Evolutionary conservation across 1,140 invertebrate species (phyloP).

Genomic region (Meloidogyne floridensis): DNA sequence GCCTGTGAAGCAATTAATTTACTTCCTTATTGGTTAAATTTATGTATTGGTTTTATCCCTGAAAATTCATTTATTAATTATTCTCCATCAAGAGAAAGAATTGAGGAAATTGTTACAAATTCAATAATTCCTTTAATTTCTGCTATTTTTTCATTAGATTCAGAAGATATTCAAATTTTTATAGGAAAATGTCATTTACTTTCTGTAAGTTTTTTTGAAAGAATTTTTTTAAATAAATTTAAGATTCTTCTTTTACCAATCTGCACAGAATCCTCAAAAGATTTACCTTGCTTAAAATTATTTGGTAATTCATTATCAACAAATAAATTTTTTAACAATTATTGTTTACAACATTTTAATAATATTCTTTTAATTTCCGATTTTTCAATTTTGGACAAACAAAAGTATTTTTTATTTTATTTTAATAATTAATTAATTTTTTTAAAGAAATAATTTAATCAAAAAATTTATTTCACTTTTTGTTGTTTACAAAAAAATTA

Average conservation of each 20-base stretch:
- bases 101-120: not conserved
- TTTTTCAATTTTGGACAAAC: no score
- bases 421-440: not conserved
- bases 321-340: slow-evolving; percentile 7
- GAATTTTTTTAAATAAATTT: not conserved
- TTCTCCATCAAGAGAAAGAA: not conserved
- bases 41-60: slow-evolving; percentile 23
- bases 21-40: slow-evolving; percentile 45
- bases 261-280: not conserved
- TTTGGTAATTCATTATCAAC: not conserved
- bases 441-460: not conserved
- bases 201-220: not conserved
- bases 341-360: not conserved
- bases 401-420: not conserved
- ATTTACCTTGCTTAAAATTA: not conserved
- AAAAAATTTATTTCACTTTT: not conserved
- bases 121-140: not conserved
- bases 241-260: slow-evolving; percentile 10
- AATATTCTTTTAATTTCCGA: not conserved
- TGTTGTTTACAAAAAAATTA: not conserved
- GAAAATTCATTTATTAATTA: not conserved
- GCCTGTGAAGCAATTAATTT: slow-evolving; percentile 42
- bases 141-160: not conserved
- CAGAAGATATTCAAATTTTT: not conserved
- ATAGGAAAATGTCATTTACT: not conserved